phyloP scores from a whole-genome alignment of 2,797 vertebrate genomes.

The Paguma larvata region DNA sequence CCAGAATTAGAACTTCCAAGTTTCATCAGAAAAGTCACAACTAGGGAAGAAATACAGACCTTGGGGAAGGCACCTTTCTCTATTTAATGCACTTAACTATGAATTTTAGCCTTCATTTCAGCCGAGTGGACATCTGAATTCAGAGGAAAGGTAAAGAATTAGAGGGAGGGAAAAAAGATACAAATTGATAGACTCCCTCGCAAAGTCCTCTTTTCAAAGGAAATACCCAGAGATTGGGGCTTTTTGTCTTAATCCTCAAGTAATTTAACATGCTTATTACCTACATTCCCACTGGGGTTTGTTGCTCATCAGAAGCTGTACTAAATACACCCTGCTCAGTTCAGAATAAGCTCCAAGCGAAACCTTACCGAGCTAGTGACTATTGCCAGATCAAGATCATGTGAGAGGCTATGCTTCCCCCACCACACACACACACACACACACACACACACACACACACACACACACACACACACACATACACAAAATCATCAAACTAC shows the following conservation, averaged over 20 bases:
- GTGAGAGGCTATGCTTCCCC: not conserved
- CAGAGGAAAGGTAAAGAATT: conserved; percentile 29
- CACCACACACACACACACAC: not conserved
- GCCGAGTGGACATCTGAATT: conserved; percentile 36
- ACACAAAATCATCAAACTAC: not conserved
- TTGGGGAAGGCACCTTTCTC: not conserved
- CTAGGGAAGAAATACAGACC: conserved; percentile 44
- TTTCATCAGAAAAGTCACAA: conserved; percentile 60
- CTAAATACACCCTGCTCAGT: conserved; percentile 6
- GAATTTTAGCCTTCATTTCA: conserved; percentile 57
- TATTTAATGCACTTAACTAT: conserved; percentile 25
- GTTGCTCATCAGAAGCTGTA: not conserved
- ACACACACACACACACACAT: not conserved
- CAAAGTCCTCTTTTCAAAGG: conserved; percentile 53
- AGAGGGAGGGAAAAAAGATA: not conserved
- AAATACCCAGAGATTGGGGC: conserved; percentile 5
- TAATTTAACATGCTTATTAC: conserved; percentile 63
- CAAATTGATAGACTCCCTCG: conserved; percentile 18
- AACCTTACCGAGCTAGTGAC: not conserved
- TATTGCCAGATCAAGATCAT: not conserved
- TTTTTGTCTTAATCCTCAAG: conserved; percentile 45
- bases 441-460: not conserved
- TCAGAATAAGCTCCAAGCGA: not conserved
- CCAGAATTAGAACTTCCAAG: conserved; percentile 20
- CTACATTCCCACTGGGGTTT: not conserved